Percentiles rank a stretch among this genome's conserved stretches.
phyloP scores from a whole-genome alignment of 2,113 vertebrate species.

The Silurus meridionalis region DNA sequence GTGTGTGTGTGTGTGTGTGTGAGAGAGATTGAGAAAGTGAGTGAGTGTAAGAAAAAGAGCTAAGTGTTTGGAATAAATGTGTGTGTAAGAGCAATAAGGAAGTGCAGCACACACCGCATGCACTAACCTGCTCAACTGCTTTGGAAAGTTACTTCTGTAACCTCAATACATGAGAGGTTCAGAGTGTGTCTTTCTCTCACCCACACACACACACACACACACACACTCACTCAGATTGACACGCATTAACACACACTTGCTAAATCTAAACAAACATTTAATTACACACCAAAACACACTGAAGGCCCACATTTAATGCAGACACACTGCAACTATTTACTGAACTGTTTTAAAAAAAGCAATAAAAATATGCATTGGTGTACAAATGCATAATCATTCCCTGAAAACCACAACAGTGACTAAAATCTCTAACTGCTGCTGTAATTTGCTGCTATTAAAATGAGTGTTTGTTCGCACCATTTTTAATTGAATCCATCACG shows the following conservation, averaged over 20 bases:
- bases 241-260: background rate
- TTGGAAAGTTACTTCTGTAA: constrained; percentile 58
- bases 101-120: constrained; percentile 34
- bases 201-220: constrained; percentile 15
- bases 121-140: constrained; percentile 70
- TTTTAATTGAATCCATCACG: no score
- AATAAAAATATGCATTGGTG: no score
- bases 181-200: background rate
- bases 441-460: no score
- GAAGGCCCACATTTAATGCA: no score
- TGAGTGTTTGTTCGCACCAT: no score
- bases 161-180: constrained; percentile 51
- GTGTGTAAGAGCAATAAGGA: constrained; percentile 56
- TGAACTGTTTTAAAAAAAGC: no score
- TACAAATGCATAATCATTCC: no score
- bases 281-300: no score
- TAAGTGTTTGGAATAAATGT: no score
- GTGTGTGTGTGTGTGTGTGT: constrained; percentile 33
- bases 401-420: no score
- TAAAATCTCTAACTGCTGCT: no score
- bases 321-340: no score
- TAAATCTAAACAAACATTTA: background rate
- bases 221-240: background rate
- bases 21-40: constrained; percentile 53
- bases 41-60: constrained; percentile 47